Conservation (phyloP, 2,113 vertebrate genomes). For the Suncus etruscus region DNA sequence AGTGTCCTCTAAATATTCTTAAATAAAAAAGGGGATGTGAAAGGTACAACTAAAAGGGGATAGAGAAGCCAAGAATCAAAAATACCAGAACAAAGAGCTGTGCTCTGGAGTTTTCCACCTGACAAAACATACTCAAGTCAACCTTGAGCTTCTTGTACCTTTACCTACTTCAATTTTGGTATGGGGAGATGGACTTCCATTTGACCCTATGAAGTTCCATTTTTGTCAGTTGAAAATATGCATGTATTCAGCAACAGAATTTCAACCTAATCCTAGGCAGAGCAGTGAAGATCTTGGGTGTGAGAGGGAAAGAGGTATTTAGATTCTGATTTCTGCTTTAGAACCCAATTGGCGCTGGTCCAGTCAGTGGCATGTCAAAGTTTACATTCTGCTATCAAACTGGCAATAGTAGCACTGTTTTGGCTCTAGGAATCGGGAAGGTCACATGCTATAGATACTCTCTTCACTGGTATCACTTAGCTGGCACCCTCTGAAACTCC, state of each 20-base stretch:
- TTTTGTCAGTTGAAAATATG: slow-evolving; percentile 25
- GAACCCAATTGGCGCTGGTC: neutral
- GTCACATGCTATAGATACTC: neutral
- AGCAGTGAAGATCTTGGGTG: neutral
- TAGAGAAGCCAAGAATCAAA: neutral
- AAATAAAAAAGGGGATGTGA: neutral
- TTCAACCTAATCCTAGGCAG: neutral
- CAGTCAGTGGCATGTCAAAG: neutral
- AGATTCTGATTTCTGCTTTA: slow-evolving; percentile 13
- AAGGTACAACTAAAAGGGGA: neutral
- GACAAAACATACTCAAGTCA: neutral
- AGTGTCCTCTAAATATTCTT: neutral
- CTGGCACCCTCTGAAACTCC: accelerated
- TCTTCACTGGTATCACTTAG: neutral
- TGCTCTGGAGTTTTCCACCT: neutral
- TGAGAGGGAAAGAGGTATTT: neutral
- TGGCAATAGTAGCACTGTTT: neutral
- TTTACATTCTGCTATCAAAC: neutral
- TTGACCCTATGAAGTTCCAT: neutral
- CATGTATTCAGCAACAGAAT: neutral
- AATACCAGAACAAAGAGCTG: neutral
- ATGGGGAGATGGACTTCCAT: neutral
- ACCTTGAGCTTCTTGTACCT: neutral
- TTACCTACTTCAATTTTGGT: neutral
- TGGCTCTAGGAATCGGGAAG: neutral